These are phyloP conservation scores for Copidosoma aretas DNA, from an alignment of 2,888 invertebrate species.

Conservation along the genomic window DNA sequence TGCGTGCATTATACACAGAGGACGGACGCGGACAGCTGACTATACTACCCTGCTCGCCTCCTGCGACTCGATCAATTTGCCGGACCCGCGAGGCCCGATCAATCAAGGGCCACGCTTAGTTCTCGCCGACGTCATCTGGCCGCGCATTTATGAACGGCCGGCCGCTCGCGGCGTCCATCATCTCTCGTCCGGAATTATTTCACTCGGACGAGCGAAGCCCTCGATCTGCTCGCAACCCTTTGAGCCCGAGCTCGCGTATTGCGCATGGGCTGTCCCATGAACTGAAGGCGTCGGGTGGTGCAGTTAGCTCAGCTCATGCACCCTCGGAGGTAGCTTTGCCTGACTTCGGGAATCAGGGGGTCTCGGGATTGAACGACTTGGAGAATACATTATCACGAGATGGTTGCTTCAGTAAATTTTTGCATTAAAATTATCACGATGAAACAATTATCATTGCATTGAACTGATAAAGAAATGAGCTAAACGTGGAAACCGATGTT, in stretches of 20 bases:
- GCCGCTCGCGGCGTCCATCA: too few species aligned
- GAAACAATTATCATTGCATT: too few species aligned
- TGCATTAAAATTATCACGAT: too few species aligned
- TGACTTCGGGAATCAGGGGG: neutral
- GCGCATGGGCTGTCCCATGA: neutral
- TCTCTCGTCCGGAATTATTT: neutral
- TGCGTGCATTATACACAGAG: constrained; percentile 3
- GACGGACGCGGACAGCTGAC: constrained; percentile 27
- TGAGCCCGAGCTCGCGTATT: neutral
- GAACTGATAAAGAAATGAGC: too few species aligned
- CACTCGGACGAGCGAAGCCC: neutral
- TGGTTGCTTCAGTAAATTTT: too few species aligned
- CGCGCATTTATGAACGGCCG: neutral
- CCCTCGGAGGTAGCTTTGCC: neutral
- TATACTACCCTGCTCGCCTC: neutral
- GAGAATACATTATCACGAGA: too few species aligned
- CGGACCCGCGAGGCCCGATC: constrained; percentile 49
- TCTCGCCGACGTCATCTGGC: neutral
- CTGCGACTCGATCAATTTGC: constrained; percentile 36
- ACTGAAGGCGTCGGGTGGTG: neutral
- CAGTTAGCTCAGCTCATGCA: neutral
- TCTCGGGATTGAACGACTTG: too few species aligned
- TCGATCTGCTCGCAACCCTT: neutral
- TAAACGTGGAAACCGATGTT: too few species aligned
- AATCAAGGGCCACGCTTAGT: constrained; percentile 37